Percentiles rank a stretch among this genome's conserved stretches.
Evolutionary conservation across 1,140 invertebrate species (phyloP).

Genomic region (Teleopsis dalmanni): DNA sequence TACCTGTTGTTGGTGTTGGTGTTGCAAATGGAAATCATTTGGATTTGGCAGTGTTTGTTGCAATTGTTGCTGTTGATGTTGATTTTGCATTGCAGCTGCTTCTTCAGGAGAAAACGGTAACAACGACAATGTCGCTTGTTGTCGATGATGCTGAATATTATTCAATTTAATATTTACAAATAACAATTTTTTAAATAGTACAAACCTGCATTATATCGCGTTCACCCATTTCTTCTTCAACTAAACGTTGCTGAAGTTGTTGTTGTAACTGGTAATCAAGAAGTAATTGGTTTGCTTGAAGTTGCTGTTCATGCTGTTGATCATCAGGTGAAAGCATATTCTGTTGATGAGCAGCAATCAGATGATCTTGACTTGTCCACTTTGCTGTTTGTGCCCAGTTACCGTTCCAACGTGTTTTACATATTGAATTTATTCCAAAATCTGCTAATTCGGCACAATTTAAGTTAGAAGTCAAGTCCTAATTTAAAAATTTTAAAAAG

Average conservation of each 20-base stretch:
- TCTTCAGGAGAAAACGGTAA: conserved; percentile 32
- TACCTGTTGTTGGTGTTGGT: conserved; percentile 20
- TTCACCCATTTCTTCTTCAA: conserved; percentile 29
- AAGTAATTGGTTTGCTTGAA: conserved; percentile 35
- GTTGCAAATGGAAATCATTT: conserved; percentile 13
- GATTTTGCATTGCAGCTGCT: conserved; percentile 14
- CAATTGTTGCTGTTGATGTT: conserved; percentile 19
- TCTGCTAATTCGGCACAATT: conserved; percentile 38
- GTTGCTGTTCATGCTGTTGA: conserved; percentile 20
- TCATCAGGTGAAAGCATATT: conserved; percentile 21
- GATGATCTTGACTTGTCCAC: conserved; percentile 35
- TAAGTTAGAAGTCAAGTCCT: conserved; percentile 37
- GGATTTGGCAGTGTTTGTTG: conserved; percentile 19
- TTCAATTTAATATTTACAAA: background rate
- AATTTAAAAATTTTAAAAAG: too few species aligned
- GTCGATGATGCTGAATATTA: conserved; percentile 38
- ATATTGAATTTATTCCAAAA: conserved; percentile 40
- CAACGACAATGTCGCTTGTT: conserved; percentile 29
- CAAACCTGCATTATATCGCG: conserved; percentile 30
- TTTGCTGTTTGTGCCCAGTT: conserved; percentile 32
- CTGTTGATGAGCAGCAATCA: conserved; percentile 20
- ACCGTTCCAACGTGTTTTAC: conserved; percentile 35
- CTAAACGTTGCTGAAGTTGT: conserved; percentile 28
- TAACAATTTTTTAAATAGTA: too few species aligned
- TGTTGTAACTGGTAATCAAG: conserved; percentile 39